Evolutionary conservation across 2,888 invertebrate species (phyloP).

Genomic region (Elegia similella): DNA sequence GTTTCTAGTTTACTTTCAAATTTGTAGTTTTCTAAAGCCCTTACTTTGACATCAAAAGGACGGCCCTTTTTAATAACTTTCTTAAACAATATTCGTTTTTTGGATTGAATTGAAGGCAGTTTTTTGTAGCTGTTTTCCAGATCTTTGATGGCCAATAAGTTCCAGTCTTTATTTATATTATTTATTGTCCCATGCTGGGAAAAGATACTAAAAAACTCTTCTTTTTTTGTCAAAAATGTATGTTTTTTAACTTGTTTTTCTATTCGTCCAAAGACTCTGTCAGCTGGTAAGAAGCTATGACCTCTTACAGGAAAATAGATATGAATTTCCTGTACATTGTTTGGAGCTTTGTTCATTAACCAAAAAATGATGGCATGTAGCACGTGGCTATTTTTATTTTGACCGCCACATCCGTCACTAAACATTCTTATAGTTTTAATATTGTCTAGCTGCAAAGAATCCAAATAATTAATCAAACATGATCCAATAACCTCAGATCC

Average conservation of each 20-base stretch:
- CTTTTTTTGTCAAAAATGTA: too few relatives aligned
- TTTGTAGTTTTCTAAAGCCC: too few relatives aligned
- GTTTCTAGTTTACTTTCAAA: too few relatives aligned
- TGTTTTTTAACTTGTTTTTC: constrained; percentile 17
- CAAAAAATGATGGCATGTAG: constrained; percentile 23
- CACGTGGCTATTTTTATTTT: constrained; percentile 32
- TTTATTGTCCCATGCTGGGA: too few relatives aligned
- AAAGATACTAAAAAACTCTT: too few relatives aligned
- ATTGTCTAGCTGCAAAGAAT: constrained; percentile 21
- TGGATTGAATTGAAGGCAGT: too few relatives aligned
- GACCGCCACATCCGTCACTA: constrained; percentile 34
- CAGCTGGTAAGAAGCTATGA: constrained; percentile 24
- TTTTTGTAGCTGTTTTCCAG: too few relatives aligned
- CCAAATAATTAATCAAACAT: constrained; percentile 19
- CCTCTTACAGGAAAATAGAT: constrained; percentile 24
- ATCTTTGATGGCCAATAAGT: too few relatives aligned
- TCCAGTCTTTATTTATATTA: too few relatives aligned
- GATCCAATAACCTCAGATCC: constrained; percentile 22
- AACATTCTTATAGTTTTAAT: constrained; percentile 28
- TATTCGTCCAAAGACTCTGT: constrained; percentile 24
- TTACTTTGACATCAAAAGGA: too few relatives aligned
- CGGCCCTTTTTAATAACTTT: too few relatives aligned
- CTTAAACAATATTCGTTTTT: too few relatives aligned
- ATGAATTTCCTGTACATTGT: constrained; percentile 18
- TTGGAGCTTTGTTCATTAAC: constrained; percentile 20